Evolutionary conservation across 2,888 invertebrate species (phyloP), one percentile per base, ranked within the genome.

Genomic region (Alentia gelatinosa): DNA sequence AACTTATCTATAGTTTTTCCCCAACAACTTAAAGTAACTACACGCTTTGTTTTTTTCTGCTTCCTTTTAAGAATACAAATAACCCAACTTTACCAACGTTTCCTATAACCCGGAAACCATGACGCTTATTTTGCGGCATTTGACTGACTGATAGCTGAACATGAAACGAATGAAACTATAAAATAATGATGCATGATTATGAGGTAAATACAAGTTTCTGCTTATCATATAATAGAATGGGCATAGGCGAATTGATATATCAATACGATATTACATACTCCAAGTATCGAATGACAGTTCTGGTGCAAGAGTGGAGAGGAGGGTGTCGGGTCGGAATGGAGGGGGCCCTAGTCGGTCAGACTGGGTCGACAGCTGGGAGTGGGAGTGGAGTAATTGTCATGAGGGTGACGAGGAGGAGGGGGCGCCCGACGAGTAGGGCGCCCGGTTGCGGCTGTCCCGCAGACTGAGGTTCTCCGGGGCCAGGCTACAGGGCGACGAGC

Each of bases 391-490:
- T 86, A 86, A 86, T 86, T 86, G 86, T 86, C 86, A 86, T 86
- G 86, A 86, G n/a, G 86, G 86, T 42, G 86, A 79, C 15, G 79
- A 42, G n/a, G 86, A 86, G 3, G 86, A 86, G 26, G 86, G 35
- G 9, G 86, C 33, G 19, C 3, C 5, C 0, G 47, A n/a, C 12
- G 47, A 23, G 84, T 26, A 42, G 19, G 47, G 9, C 1, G 26
- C 26, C 15, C 50, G 86, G 47, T 42, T 47, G 9, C 26, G 26
- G 30, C 56, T 50, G 79, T 90, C 90, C 1, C 90, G 42, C 30
- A 79, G 74, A 33, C 90, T 90, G 47, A 90, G 90, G 83, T 90
- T 90, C 37, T 90, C 90, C 12, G 90, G 90, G 19, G 50, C 42
- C 15, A 47, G 79, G 33, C 68, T 47, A 89, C 56, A 89, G 42